Evolutionary conservation across 2,113 vertebrate genomes (phyloP).

Genomic region (Boleophthalmus pectinirostris): DNA sequence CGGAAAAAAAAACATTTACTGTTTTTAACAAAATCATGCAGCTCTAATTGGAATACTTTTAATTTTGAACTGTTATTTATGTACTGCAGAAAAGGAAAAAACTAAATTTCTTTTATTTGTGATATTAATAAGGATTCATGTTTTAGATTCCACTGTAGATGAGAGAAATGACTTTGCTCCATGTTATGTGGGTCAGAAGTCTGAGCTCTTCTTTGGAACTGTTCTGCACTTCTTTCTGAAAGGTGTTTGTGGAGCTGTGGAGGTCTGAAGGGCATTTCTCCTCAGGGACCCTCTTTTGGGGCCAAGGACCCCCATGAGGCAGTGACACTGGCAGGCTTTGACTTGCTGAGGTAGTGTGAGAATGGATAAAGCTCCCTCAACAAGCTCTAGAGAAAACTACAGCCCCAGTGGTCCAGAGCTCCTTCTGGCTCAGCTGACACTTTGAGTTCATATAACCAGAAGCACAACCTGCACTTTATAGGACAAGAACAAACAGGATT

Average conservation of each 20-base stretch:
- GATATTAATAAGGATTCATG: background rate
- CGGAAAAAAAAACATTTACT: no score
- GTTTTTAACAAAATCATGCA: no score
- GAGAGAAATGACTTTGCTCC: background rate
- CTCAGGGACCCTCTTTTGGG: slow-evolving; percentile 26
- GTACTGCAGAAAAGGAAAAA: no score
- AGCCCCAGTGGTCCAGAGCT: background rate
- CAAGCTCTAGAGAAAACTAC: background rate
- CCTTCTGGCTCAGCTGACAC: slow-evolving; percentile 4
- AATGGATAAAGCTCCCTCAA: slow-evolving; percentile 32
- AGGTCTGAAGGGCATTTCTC: slow-evolving; percentile 35
- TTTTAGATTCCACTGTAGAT: background rate
- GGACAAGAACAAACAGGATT: slow-evolving; percentile 24
- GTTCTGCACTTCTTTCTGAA: slow-evolving; percentile 30
- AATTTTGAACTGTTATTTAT: no score
- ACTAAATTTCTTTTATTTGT: background rate
- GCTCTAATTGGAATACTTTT: no score
- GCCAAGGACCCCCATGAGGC: slow-evolving; percentile 36
- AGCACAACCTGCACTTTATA: background rate
- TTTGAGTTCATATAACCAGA: background rate
- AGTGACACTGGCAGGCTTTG: slow-evolving; percentile 44
- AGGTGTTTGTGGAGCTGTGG: slow-evolving; percentile 39
- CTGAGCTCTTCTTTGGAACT: slow-evolving; percentile 9
- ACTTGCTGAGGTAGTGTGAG: slow-evolving; percentile 40
- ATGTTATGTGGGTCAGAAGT: background rate